Conservation (phyloP, 2,113 vertebrate genomes). For the Stomatorhinus ivindoensis region DNA sequence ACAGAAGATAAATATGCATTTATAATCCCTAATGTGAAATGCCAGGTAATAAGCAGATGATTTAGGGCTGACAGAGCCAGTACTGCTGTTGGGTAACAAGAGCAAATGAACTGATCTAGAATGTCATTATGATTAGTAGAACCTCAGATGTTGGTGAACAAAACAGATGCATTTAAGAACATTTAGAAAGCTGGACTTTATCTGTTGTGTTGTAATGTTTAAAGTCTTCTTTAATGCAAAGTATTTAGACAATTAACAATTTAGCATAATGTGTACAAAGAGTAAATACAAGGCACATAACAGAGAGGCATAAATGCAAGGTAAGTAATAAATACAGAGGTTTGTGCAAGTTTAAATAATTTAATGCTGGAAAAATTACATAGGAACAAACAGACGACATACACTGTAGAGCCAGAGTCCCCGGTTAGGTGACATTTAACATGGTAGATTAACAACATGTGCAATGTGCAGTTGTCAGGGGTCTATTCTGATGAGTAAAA, state of each 20-base stretch:
- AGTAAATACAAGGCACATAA: background rate
- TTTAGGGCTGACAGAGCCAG: background rate
- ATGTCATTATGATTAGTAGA: background rate
- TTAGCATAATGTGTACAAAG: background rate
- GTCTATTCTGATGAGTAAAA: background rate
- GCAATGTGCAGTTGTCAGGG: background rate
- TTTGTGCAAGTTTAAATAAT: background rate
- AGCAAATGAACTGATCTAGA: background rate
- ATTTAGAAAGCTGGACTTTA: background rate
- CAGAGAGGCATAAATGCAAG: background rate
- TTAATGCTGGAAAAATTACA: background rate
- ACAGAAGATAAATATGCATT: background rate
- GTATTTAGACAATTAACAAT: background rate
- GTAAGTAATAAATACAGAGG: background rate
- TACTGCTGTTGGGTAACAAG: background rate
- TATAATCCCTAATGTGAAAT: background rate
- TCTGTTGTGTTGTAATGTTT: background rate
- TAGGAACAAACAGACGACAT: background rate
- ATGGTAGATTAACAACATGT: background rate
- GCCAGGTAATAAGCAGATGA: background rate
- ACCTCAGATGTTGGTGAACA: background rate
- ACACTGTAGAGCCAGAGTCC: background rate
- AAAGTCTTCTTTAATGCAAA: background rate
- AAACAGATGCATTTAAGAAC: background rate
- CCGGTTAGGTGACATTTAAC: too few species aligned